These are phyloP conservation scores for Salvelinus alpinus DNA, from an alignment of 2,113 vertebrate genomes.

Conservation along the genomic window DNA sequence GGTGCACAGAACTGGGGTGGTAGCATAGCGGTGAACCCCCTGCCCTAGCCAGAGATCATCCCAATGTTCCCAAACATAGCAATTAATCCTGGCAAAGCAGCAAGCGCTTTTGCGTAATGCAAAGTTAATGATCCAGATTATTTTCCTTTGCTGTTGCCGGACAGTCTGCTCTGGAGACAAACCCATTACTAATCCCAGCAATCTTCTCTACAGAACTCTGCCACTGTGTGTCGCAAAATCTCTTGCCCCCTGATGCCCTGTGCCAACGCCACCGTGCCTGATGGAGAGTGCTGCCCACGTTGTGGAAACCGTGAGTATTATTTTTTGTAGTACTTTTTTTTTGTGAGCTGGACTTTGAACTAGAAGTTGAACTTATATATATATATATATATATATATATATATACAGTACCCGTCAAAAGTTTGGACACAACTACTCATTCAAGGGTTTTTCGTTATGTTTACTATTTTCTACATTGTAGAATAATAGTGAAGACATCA, in stretches of 20 bases:
- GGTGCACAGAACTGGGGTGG: conserved; percentile 1
- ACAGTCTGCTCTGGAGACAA: conserved; percentile 21
- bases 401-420: too few relatives aligned
- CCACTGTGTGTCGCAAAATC: conserved; percentile 92
- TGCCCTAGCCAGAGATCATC: conserved; percentile 34
- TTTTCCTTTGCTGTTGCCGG: background rate
- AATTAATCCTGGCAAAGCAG: conserved; percentile 44
- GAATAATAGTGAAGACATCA: too few relatives aligned
- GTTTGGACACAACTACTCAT: too few relatives aligned
- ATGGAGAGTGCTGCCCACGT: conserved; percentile 96
- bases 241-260: conserved; percentile 95
- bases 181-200: conserved; percentile 37
- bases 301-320: conserved; percentile 86
- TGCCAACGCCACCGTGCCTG: conserved; percentile 90
- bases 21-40: too few relatives aligned
- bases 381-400: too few relatives aligned
- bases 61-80: conserved; percentile 36
- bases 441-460: too few relatives aligned
- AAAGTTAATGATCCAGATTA: conserved; percentile 12
- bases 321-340: background rate
- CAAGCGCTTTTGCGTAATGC: background rate
- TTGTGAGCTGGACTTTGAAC: background rate
- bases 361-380: background rate
- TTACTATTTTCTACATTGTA: too few relatives aligned
- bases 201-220: conserved; percentile 83